These are phyloP conservation scores for Agriopis aurantiaria DNA, from an alignment of 2,888 invertebrate genomes.

Conservation along the genomic window DNA sequence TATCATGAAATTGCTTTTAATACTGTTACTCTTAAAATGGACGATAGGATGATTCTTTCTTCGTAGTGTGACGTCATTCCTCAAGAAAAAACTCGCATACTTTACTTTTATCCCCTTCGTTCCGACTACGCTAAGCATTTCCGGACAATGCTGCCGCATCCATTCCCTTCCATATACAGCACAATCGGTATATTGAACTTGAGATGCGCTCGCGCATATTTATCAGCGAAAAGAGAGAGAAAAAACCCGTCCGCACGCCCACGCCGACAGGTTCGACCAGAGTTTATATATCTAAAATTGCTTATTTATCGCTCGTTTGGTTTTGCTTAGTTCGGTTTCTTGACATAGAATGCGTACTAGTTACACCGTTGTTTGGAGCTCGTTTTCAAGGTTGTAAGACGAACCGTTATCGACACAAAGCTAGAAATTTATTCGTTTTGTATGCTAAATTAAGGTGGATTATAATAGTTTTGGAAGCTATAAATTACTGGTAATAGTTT, in stretches of 20 bases:
- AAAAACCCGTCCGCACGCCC: constrained; percentile 63
- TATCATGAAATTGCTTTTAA: constrained; percentile 3
- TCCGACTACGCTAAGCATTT: constrained; percentile 34
- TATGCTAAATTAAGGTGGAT: constrained; percentile 24
- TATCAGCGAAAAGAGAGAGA: constrained; percentile 69
- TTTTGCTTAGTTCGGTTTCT: constrained; percentile 37
- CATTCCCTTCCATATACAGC: constrained; percentile 37
- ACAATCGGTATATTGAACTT: constrained; percentile 62
- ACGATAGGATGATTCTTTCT: background rate
- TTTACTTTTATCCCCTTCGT: constrained; percentile 14
- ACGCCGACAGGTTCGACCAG: constrained; percentile 56
- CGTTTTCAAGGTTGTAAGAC: constrained; percentile 45
- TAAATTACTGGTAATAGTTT: constrained; percentile 14
- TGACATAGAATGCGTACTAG: constrained; percentile 19
- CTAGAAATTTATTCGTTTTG: constrained; percentile 28
- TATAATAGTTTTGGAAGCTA: constrained; percentile 21
- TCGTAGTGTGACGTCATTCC: constrained; percentile 12
- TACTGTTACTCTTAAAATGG: background rate
- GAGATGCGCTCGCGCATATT: constrained; percentile 58
- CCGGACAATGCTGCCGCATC: constrained; percentile 39
- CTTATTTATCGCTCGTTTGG: constrained; percentile 64
- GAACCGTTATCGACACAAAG: constrained; percentile 44
- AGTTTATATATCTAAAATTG: constrained; percentile 60
- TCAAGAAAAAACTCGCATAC: background rate
- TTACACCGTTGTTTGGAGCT: constrained; percentile 35